Evolutionary conservation across 2,888 invertebrate genomes (phyloP).

Genomic region (Clunio marinus): DNA sequence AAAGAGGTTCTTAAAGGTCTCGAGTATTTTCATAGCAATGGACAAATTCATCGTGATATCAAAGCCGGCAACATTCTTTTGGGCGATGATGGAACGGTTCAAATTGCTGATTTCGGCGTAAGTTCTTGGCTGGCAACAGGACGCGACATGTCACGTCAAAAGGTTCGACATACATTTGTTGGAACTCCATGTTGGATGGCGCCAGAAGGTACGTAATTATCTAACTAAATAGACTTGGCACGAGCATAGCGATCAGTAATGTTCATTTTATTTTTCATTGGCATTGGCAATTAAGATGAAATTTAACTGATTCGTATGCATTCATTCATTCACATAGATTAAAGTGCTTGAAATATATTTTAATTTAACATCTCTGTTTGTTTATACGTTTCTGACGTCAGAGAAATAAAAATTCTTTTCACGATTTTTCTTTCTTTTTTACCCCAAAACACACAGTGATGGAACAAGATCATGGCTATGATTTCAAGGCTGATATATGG

Average conservation of each 20-base stretch:
- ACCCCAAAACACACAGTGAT: constrained; percentile 64
- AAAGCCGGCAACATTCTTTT: constrained; percentile 97
- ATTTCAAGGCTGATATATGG: constrained; percentile 86
- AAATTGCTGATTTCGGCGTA: constrained; percentile 98
- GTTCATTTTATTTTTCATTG: too few relatives aligned
- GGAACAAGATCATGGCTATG: constrained; percentile 98
- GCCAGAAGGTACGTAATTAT: too few relatives aligned
- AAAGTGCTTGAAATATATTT: too few relatives aligned
- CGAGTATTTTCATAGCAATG: constrained; percentile 98
- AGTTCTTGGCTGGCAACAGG: constrained; percentile 96
- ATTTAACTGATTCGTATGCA: too few relatives aligned
- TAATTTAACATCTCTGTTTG: neutral
- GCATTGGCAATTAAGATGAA: too few relatives aligned
- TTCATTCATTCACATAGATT: too few relatives aligned
- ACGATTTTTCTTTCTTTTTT: constrained; percentile 14
- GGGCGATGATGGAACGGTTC: constrained; percentile 94
- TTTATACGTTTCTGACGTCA: neutral
- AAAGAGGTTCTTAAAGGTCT: constrained; percentile 93
- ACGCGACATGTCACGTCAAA: constrained; percentile 86
- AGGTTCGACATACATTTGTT: constrained; percentile 95
- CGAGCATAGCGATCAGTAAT: too few relatives aligned
- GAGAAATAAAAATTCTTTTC: too few relatives aligned
- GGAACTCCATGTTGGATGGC: constrained; percentile 99
- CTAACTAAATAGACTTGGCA: too few relatives aligned
- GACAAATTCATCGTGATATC: constrained; percentile 97